Evolutionary conservation across 2,797 vertebrate genomes (phyloP), one percentile per base, ranked within the genome.

Genomic region (Podarcis lilfordi): DNA sequence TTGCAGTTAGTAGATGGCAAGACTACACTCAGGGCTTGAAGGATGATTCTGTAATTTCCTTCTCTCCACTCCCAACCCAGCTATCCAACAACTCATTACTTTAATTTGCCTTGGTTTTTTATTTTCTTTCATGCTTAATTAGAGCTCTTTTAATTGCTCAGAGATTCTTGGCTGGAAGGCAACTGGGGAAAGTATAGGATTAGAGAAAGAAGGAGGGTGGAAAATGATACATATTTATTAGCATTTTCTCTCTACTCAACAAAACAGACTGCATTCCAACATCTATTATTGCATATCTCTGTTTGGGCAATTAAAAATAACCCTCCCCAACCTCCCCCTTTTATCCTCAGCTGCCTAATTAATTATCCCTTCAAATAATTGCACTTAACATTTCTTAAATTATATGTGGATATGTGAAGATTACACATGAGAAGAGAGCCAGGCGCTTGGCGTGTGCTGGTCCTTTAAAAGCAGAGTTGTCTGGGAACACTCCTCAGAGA

Each of bases 51-150:
- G n/a, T 55, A 74, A 64, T 88, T 64, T 71, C 37, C 55, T 27
- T 87, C n/a, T 19, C 43, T 64, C 71, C 50, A 55, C 55, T 68
- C 59, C 79, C 78, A 76, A 4, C 78, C 27, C 71, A 85, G 21
- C 78, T 76, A 81, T 75, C 59, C 88, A 81, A 17, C 83, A 81
- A 10, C 83, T 89, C 88, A 89, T 89, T 85, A 76, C 71, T 89
- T 85, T 81, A 89, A 89, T 87, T 87, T 66, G 88, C 77, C 55
- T 89, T 55, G 78, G 69, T 69, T 68, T 76, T 85, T 76, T 85
- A 68, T 85, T 89, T 89, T 66, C 83, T 81, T 89, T 89, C 88
- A 81, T 85, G 88, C 88, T 89, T 89, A 89, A 89, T 89, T 89
- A 85, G 69, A 89, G 77, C 71, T 85, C 59, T 85, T 81, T 89